A percentile compares a stretch with the other conserved stretches of the same genome.
These are phyloP conservation scores for Sylvilagus bachmani DNA, from an alignment of 2,113 vertebrate species.

Conservation along the genomic window DNA sequence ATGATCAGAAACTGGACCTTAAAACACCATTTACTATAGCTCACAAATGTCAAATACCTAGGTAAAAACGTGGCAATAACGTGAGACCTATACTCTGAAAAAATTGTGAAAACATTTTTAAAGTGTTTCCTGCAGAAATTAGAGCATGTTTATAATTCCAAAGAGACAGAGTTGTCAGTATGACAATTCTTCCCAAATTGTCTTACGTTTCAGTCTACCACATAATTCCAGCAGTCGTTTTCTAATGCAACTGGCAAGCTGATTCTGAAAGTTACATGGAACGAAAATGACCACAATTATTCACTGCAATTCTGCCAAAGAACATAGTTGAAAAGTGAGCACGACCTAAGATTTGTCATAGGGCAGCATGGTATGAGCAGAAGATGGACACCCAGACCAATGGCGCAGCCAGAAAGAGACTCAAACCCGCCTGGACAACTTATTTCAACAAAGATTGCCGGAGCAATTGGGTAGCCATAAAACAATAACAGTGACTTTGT, in stretches of 20 bases:
- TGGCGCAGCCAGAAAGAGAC: rapidly evolving
- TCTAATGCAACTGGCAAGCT: background rate
- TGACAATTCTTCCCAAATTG: background rate
- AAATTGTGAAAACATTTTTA: background rate
- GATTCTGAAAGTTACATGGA: background rate
- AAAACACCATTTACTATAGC: background rate
- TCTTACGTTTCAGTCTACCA: background rate
- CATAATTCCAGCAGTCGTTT: background rate
- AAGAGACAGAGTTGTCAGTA: background rate
- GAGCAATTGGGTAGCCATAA: background rate
- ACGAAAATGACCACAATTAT: background rate
- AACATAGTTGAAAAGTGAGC: background rate
- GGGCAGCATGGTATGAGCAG: rapidly evolving
- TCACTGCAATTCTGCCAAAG: background rate
- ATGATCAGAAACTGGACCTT: background rate
- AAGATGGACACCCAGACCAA: rapidly evolving
- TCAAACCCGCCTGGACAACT: no score
- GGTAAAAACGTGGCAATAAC: background rate
- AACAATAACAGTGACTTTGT: background rate
- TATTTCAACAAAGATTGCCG: background rate
- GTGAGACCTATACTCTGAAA: background rate
- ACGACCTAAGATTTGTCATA: background rate
- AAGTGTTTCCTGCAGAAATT: background rate
- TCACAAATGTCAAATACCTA: background rate
- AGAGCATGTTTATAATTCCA: background rate